Base-by-base conservation (phyloP, 1,140 invertebrate species). In the Dreissena rostriformis region DNA sequence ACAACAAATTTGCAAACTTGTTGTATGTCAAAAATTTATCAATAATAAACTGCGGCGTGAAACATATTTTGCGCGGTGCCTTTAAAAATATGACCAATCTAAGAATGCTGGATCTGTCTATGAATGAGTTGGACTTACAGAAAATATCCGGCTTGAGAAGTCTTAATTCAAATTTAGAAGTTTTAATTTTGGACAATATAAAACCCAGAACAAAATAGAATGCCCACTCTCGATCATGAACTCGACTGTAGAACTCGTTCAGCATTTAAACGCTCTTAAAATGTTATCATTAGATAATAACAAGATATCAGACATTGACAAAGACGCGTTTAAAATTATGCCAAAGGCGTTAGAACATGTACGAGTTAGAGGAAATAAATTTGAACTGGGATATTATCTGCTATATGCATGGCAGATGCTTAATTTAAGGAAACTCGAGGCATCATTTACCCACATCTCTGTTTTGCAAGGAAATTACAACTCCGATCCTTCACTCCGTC, bases 31-130 rank as follows among this genome's bases (percentile, higher is more conserved):
- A 52, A 19, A 24, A 74, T 53, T 39, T 82, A 6, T 19, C 8
- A 4, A 74, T 82, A 10, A 14, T 49, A 63, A 63, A 51, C 19
- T 82, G 80, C 67, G 55, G 53, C 19, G 6, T 82, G 12, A 39
- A 67, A 67, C 7, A 4, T 1, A 26, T 74, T 10, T 14, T 55
- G 0, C 10, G 2, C 5, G 26, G 67, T 22, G 53, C 24, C 10
- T 82, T 82, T 51, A 1, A 39, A 11, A 53, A 67, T 24, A 8
- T 82, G 7, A 28, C 14, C 12, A 65, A 67, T n/a, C 39, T 82
- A n/a, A n/a, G 53, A 17, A 67, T 72, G n/a, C 22, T 82, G n/a
- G 80, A 82, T 82, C 11, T 82, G 14, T 74, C 70, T 6, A 5
- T 19, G 17, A 82, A 82, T 26, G 53, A 0, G 1, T 26, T 82